A percentile compares a stretch with the other conserved stretches of the same genome.
Conservation (phyloP, 2,888 invertebrate genomes). For the Muscina levida region DNA sequence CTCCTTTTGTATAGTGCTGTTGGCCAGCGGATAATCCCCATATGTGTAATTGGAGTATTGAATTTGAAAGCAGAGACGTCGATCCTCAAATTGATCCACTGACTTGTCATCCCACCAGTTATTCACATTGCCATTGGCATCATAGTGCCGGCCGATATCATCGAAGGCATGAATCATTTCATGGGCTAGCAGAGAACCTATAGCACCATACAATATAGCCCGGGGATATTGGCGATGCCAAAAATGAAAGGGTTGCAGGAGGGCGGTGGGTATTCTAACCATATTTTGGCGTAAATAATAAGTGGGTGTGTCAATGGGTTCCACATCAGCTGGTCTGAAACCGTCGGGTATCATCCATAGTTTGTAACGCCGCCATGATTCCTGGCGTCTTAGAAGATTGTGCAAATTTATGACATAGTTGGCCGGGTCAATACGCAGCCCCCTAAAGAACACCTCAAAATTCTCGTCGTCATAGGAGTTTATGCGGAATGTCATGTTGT, state of each 20-base stretch:
- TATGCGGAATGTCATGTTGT: constrained; percentile 72
- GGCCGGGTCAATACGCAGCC: constrained; percentile 64
- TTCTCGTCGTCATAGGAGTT: constrained; percentile 73
- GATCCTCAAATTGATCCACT: not conserved
- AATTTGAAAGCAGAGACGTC: constrained; percentile 14
- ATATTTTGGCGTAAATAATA: constrained; percentile 72
- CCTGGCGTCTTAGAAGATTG: constrained; percentile 65
- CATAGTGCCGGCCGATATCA: constrained; percentile 65
- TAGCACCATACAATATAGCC: constrained; percentile 71
- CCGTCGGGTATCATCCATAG: constrained; percentile 41
- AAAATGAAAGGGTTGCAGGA: constrained; percentile 72
- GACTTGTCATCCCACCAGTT: constrained; percentile 28
- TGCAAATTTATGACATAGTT: constrained; percentile 73
- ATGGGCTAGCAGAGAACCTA: constrained; percentile 72
- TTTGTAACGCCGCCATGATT: constrained; percentile 14
- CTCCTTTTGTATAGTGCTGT: constrained; percentile 6
- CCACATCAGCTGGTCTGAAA: constrained; percentile 43
- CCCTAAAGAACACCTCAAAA: constrained; percentile 69
- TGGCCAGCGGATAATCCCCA: not conserved
- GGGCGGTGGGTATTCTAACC: constrained; percentile 71
- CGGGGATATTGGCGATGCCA: constrained; percentile 70
- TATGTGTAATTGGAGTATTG: constrained; percentile 35
- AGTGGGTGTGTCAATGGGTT: constrained; percentile 67
- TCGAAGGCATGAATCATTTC: constrained; percentile 72
- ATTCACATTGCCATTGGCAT: constrained; percentile 56